phyloP scores from a whole-genome alignment of 2,113 vertebrate species.

The Peromyscus polionotus region DNA sequence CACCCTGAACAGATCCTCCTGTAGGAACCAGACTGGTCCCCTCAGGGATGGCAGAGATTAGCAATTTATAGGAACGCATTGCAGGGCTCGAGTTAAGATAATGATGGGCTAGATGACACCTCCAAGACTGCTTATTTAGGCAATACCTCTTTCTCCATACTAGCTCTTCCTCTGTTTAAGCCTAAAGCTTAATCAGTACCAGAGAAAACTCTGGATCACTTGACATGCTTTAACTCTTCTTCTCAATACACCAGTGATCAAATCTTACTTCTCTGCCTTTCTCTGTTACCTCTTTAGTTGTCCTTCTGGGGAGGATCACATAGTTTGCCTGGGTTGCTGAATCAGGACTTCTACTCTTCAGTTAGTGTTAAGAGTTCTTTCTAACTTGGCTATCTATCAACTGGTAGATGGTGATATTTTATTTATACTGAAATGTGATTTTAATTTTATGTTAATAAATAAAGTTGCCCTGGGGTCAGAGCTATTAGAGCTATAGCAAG shows the following conservation, averaged over 20 bases:
- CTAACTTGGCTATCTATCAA: neutral
- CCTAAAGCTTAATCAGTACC: neutral
- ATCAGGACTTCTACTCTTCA: neutral
- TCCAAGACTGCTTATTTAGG: neutral
- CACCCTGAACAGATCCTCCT: neutral
- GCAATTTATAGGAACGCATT: neutral
- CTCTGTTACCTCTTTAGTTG: too few relatives aligned
- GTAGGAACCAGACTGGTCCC: neutral
- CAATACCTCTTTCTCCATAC: neutral
- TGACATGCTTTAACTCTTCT: neutral
- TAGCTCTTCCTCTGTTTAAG: neutral
- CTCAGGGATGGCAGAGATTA: neutral
- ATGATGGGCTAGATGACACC: neutral
- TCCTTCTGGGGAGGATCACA: neutral
- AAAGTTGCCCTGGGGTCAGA: too few relatives aligned
- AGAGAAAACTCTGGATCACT: neutral
- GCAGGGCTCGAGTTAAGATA: neutral
- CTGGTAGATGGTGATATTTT: too few relatives aligned
- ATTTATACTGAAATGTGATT: too few relatives aligned
- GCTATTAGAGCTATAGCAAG: too few relatives aligned
- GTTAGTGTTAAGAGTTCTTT: neutral
- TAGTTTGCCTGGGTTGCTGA: neutral
- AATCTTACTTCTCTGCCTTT: neutral
- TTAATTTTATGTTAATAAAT: too few relatives aligned
- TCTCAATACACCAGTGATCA: neutral